Base-by-base conservation (phyloP, 2,797 vertebrate genomes). In the Alectoris magna region DNA sequence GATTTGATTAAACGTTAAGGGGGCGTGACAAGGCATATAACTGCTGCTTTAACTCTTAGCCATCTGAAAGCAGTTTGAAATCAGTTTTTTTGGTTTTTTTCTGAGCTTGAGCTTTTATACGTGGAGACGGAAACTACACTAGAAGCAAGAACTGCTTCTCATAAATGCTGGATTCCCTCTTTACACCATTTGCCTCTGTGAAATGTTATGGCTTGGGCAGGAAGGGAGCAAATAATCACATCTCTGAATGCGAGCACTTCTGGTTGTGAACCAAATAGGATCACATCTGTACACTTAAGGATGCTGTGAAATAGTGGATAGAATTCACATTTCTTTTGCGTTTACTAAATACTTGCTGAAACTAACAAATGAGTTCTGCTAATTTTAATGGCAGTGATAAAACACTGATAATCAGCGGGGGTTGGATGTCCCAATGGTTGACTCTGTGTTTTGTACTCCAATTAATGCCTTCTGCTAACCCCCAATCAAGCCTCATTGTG, bases 151-250 rank as follows among this genome's bases (percentile, higher is more conserved):
- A 27, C 1, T 55, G 34, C 38, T 84, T 76, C 58, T 88, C 17
- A 10, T 4, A 10, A 14, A 9, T 24, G 16, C 44, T 39, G n/a
- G 18, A 9, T 38, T 83, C 38, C 56, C 44, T 78, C 43, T n/a
- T 56, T 3, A 0, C 34, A 23, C 27, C 60, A 67, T 78, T 84
- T 74, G 39, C n/a, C 39, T 63, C 41, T 63, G n/a, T 46, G 43
- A 44, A 58, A 6, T 21, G 41, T 44, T 53, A 16, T 9, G 10
- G 21, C 29, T 84, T 36, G 46, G n/a, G 59, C 36, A 75, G 63
- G 8, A 72, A 82, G 29, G n/a, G 59, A 69, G 38, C 10, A 7
- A 4, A 2, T 3, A 22, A 9, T 6, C 3, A 0, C 4, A 5
- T 46, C 70, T 79, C 19, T 3, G 24, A 36, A 24, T 16, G 26